Conservation (phyloP, 2,888 invertebrate species). For the Brenthis hecate region DNA sequence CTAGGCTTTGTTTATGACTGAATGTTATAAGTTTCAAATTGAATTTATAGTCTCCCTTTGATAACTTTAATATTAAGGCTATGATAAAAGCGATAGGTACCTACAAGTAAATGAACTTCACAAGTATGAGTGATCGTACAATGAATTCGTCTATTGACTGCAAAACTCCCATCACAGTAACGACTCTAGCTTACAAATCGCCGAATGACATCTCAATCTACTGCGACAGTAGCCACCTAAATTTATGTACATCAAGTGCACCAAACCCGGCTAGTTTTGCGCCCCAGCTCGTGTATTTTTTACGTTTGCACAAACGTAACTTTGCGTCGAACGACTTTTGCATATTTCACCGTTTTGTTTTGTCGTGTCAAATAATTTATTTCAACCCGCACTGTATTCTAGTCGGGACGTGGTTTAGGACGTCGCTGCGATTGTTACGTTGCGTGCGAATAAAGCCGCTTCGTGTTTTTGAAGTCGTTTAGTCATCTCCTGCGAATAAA, state of each 20-base stretch:
- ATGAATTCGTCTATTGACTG: slow-evolving; percentile 22
- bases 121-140: background rate
- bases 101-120: background rate
- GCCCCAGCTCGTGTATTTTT: slow-evolving; percentile 44
- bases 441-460: slow-evolving; percentile 25
- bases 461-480: background rate
- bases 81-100: background rate
- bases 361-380: slow-evolving; percentile 45
- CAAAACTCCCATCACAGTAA: slow-evolving; percentile 26
- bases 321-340: slow-evolving; percentile 46
- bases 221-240: slow-evolving; percentile 43
- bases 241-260: slow-evolving; percentile 48
- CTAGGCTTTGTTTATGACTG: no score
- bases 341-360: slow-evolving; percentile 46
- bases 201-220: slow-evolving; percentile 59
- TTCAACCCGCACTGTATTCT: slow-evolving; percentile 40
- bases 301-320: slow-evolving; percentile 45
- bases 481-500: background rate
- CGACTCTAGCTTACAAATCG: slow-evolving; percentile 45
- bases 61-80: no score
- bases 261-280: slow-evolving; percentile 43
- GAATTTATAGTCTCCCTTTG: no score
- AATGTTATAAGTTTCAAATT: no score
- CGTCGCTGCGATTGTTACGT: slow-evolving; percentile 37
- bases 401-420: slow-evolving; percentile 40